phyloP scores from a whole-genome alignment of 2,797 vertebrate genomes.

The Falco novaeseelandiae region DNA sequence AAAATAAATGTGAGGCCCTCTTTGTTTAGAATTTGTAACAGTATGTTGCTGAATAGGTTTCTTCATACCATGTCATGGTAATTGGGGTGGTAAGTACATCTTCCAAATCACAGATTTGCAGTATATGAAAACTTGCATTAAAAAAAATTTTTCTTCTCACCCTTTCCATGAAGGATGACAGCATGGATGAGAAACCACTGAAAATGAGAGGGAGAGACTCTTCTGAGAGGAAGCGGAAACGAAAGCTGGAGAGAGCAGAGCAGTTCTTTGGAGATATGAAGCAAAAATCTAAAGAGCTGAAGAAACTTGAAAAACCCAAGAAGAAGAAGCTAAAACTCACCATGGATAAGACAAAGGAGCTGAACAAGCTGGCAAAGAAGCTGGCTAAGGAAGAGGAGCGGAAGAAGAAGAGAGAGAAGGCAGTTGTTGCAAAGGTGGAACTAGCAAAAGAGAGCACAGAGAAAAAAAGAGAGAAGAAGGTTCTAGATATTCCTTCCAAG shows the following conservation, averaged over 20 bases:
- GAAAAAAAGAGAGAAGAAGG: conserved; percentile 94
- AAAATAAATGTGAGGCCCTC: background rate
- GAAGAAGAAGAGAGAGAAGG: conserved; percentile 94
- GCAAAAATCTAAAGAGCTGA: conserved; percentile 91
- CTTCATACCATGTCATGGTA: background rate
- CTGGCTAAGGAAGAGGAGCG: conserved; percentile 96
- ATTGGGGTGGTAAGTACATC: background rate
- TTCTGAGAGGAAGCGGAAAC: conserved; percentile 92
- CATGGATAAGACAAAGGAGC: conserved; percentile 92
- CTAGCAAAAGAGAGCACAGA: conserved; percentile 88
- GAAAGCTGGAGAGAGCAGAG: conserved; percentile 93
- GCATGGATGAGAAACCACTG: conserved; percentile 90
- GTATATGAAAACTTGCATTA: background rate
- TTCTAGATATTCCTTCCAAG: conserved; percentile 96
- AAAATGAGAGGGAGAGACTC: conserved; percentile 93
- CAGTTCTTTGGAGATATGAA: conserved; percentile 87
- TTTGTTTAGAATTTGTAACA: background rate
- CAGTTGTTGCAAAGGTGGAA: conserved; percentile 86
- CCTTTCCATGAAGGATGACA: conserved; percentile 83
- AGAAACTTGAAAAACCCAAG: conserved; percentile 92
- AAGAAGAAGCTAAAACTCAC: conserved; percentile 97
- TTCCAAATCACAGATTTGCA: background rate
- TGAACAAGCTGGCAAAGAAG: conserved; percentile 96
- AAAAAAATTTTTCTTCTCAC: background rate
- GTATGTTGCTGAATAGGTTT: background rate